These are phyloP conservation scores for Perizoma affinitatum DNA, from an alignment of 2,888 invertebrate species.

Conservation along the genomic window DNA sequence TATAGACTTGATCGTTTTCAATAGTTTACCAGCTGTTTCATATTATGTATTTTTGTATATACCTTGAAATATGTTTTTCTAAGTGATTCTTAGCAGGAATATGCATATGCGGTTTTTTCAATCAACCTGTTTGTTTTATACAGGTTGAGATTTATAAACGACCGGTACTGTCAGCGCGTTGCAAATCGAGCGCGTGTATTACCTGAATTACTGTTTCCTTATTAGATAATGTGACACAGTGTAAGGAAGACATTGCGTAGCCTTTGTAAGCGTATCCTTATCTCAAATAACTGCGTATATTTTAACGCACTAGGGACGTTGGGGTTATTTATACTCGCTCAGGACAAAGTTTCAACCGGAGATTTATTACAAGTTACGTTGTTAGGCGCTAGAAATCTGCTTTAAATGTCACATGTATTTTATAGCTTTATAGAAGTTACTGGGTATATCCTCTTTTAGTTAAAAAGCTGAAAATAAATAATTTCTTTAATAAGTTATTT, in stretches of 20 bases:
- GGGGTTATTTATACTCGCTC: slow-evolving; percentile 69
- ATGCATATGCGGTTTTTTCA: too few relatives aligned
- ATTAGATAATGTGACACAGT: slow-evolving; percentile 48
- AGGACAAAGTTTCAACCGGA: slow-evolving; percentile 64
- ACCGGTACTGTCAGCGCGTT: slow-evolving; percentile 11
- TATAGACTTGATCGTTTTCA: too few relatives aligned
- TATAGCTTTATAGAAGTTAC: neutral
- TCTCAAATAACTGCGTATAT: slow-evolving; percentile 61
- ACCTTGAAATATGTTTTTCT: too few relatives aligned
- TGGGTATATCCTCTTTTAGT: neutral
- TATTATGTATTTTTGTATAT: too few relatives aligned
- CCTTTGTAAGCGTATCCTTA: slow-evolving; percentile 71
- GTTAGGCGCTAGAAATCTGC: slow-evolving; percentile 49
- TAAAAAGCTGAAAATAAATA: too few relatives aligned
- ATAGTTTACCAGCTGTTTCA: too few relatives aligned
- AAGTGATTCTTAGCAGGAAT: too few relatives aligned
- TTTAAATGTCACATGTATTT: slow-evolving; percentile 5
- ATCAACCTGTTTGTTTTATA: slow-evolving; percentile 7
- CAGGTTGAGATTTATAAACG: slow-evolving; percentile 14
- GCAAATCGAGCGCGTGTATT: slow-evolving; percentile 25
- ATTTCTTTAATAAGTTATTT: too few relatives aligned
- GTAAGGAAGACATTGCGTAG: slow-evolving; percentile 71
- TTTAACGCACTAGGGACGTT: slow-evolving; percentile 68
- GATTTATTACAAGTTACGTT: slow-evolving; percentile 69
- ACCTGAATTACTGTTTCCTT: slow-evolving; percentile 32